Base-by-base conservation (phyloP, 2,113 vertebrate species). In the Centrocercus urophasianus region DNA sequence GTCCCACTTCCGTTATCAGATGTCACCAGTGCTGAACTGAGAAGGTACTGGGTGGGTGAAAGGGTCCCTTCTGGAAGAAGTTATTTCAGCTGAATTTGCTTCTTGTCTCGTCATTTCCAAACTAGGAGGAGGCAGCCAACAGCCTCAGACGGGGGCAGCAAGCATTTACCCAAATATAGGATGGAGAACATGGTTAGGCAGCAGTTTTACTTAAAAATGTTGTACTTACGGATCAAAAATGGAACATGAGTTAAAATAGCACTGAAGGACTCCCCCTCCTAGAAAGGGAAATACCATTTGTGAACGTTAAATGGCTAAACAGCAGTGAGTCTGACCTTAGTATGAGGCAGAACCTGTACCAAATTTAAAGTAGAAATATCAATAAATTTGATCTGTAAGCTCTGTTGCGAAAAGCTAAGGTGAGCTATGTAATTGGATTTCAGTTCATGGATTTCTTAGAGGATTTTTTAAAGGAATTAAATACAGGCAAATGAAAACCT, bases 1-100 rank as follows among this genome's bases (percentile, higher is more conserved):
- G 89, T 93, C 56, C 63, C 64, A 15, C 36, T 86, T 76, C 70
- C 52, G 69, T 77, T 94, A 91, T 95, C 95, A 88, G 61, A 72
- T 77, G 50, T 82, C 72, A 77, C 48, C 78, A 45, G 56, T 1
- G 10, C 63, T 0, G 1, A 16, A 36, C 38, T 75, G 61, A 61
- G 79, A 81, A 72, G 18, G 47, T 48, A 54, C n/a, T 7, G 19
- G 69, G 63, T 89, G 32, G 34, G 90, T 94, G 85, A 95, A 95
- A 90, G 74, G 16, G 45, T 66, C 25, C 38, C 15, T 17, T 91
- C 21, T 65, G 65, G 45, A 91, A 86, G 12, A 57, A 14, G 10
- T 17, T 59, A 76, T 82, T 82, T 54, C 71, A 63, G 24, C 42
- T 88, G n/a, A 22, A 71, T 70, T 77, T 90, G 6, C 16, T 82